Conservation (phyloP, 2,113 vertebrate species). For the Octodon degus region DNA sequence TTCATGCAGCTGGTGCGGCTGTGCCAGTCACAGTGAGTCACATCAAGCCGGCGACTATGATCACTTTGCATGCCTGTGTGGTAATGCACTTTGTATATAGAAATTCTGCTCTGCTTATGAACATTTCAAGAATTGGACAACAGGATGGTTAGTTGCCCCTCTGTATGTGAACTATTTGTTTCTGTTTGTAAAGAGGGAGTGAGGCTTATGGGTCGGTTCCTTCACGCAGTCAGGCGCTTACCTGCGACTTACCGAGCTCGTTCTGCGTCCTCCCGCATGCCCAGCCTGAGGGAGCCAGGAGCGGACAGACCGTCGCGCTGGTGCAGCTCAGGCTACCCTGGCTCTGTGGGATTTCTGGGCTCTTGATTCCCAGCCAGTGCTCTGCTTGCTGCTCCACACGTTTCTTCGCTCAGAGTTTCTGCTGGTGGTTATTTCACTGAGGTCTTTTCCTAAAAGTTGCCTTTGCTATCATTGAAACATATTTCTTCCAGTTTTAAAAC, state of each 20-base stretch:
- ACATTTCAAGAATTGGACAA: slow-evolving; percentile 34
- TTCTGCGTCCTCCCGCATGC: background rate
- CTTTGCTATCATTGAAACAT: background rate
- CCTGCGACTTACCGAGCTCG: background rate
- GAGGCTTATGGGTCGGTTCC: background rate
- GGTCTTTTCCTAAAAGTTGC: slow-evolving; percentile 6
- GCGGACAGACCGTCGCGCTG: background rate
- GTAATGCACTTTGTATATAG: slow-evolving; percentile 33
- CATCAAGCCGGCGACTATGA: slow-evolving; percentile 48
- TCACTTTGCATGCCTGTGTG: slow-evolving; percentile 56
- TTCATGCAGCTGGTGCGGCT: slow-evolving; percentile 55
- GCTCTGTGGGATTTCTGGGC: background rate
- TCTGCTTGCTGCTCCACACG: background rate
- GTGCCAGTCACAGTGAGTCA: slow-evolving; percentile 75
- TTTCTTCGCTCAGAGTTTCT: background rate
- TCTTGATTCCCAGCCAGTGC: background rate
- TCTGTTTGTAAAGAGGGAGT: background rate
- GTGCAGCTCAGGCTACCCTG: background rate
- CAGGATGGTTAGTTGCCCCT: background rate
- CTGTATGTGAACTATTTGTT: background rate
- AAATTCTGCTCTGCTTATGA: slow-evolving; percentile 20
- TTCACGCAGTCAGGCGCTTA: background rate
- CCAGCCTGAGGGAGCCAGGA: background rate
- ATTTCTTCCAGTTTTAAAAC: slow-evolving; percentile 15
- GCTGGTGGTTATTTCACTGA: background rate